Percentiles rank a stretch among this genome's conserved stretches.
phyloP scores from a whole-genome alignment of 2,888 invertebrate species.

The Drosophila meridionalis region DNA sequence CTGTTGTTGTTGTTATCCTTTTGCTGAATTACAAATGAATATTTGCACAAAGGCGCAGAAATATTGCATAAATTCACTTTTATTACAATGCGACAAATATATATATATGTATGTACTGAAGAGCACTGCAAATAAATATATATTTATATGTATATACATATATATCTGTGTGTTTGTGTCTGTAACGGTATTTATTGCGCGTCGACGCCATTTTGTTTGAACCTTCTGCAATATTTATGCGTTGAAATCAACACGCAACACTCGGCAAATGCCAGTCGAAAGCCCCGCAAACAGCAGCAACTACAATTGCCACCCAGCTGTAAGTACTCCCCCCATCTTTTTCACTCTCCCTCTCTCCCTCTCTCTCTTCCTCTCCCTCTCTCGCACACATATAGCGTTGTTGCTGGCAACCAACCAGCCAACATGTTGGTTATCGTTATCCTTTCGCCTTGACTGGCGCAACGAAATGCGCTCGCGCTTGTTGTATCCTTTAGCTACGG shows the following conservation, averaged over 20 bases:
- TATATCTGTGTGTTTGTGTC: slow-evolving; percentile 6
- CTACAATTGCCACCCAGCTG: slow-evolving; percentile 44
- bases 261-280: slow-evolving; percentile 53
- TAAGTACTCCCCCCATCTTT: slow-evolving; percentile 14
- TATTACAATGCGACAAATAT: slow-evolving; percentile 63
- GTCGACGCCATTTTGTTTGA: slow-evolving; percentile 80
- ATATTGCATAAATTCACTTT: slow-evolving; percentile 80
- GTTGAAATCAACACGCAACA: slow-evolving; percentile 80
- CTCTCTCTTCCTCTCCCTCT: background rate
- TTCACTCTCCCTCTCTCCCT: background rate
- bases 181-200: slow-evolving; percentile 75
- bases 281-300: slow-evolving; percentile 34
- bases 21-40: slow-evolving; percentile 68
- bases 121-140: slow-evolving; percentile 31
- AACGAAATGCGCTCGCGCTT: slow-evolving; percentile 60
- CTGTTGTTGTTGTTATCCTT: slow-evolving; percentile 33
- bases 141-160: slow-evolving; percentile 22
- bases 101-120: slow-evolving; percentile 14
- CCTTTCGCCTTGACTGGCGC: slow-evolving; percentile 75
- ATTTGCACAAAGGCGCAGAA: slow-evolving; percentile 77
- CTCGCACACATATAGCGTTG: background rate
- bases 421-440: slow-evolving; percentile 73
- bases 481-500: slow-evolving; percentile 49
- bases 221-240: slow-evolving; percentile 79
- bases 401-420: slow-evolving; percentile 38